Percentiles rank a stretch among this genome's conserved stretches.
Conservation (phyloP, 2,797 vertebrate species). For the Hemibagrus guttatus region DNA sequence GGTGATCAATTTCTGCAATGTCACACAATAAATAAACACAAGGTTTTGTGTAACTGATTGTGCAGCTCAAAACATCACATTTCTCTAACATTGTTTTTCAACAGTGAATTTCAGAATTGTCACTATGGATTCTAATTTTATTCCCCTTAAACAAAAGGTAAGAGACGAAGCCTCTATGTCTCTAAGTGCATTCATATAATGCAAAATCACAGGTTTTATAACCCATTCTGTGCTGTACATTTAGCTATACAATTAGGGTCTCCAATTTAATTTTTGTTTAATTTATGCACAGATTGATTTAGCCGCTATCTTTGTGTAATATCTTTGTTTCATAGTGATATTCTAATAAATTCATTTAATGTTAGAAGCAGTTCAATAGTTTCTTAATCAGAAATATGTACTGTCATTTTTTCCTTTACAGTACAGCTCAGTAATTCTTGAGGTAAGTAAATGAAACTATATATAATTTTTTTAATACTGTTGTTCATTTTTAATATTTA, state of each 20-base stretch:
- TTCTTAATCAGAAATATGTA: background rate
- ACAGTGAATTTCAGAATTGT: constrained; percentile 83
- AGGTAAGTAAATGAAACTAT: constrained; percentile 58
- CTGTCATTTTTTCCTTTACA: constrained; percentile 50
- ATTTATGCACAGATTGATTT: background rate
- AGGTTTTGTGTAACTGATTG: background rate
- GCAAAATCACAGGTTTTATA: background rate
- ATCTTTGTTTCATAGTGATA: background rate
- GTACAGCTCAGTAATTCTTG: constrained; percentile 61
- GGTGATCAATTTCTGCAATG: background rate
- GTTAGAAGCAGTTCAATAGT: background rate
- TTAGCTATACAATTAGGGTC: background rate
- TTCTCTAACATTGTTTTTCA: constrained; percentile 5
- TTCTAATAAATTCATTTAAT: background rate
- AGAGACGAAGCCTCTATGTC: constrained; percentile 29
- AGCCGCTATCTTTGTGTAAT: background rate
- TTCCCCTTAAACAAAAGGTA: constrained; percentile 63
- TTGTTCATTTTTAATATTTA: background rate
- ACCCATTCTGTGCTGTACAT: background rate
- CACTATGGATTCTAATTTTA: constrained; percentile 75
- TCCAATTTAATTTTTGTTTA: background rate
- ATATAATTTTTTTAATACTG: background rate
- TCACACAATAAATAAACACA: background rate
- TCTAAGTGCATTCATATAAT: background rate
- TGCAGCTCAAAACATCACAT: background rate